Evolutionary conservation across 2,797 vertebrate genomes (phyloP), one percentile per base, ranked within the genome.

Genomic region (Lepus oiostolus): DNA sequence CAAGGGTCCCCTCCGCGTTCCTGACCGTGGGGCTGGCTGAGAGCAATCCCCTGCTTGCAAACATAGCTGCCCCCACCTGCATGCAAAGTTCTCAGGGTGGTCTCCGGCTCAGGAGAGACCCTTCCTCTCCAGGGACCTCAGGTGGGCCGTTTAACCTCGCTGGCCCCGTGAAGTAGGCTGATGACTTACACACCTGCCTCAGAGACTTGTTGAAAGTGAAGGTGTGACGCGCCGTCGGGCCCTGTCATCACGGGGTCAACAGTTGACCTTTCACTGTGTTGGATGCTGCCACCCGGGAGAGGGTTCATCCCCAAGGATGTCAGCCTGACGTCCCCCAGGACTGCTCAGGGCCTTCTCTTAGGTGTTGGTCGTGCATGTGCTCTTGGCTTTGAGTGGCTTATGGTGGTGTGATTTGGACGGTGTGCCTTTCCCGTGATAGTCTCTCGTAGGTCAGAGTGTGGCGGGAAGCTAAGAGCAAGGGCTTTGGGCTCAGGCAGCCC

Each of bases 181-280:
- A 11, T 22, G 12, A 17, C 28, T n/a, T 54, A 86, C 22, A 4
- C 19, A 42, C 30, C 14, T 79, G 30, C 83, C 67, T 75, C 38
- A 0, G 6, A 72, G 19, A n/a, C 28, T 1, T 85, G 16, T 85
- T 79, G 9, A 54, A 54, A 35, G 62, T 67, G 32, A 47, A 68
- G 1, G 1, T 9, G 0, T 30, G 47, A n/a, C 30, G 3, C 32
- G 30, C 62, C 58, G 7, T 2, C 62, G 60, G 62, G 32, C 21
- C 19, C 7, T 19, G 38, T 70, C 14, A 0, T 67, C 35, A 11
- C 22, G 42, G 5, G 24, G 54, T 67, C n/a, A 24, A 21, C 72
- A 72, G 65, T 5, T 70, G 52, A 8, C 54, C 22, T 79, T 62
- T 26, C 3, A 3, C 54, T 30, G 14, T 26, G 24, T 30, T 85